Evolutionary conservation across 2,888 invertebrate species (phyloP).

Genomic region (Schrankia costaestrigalis): DNA sequence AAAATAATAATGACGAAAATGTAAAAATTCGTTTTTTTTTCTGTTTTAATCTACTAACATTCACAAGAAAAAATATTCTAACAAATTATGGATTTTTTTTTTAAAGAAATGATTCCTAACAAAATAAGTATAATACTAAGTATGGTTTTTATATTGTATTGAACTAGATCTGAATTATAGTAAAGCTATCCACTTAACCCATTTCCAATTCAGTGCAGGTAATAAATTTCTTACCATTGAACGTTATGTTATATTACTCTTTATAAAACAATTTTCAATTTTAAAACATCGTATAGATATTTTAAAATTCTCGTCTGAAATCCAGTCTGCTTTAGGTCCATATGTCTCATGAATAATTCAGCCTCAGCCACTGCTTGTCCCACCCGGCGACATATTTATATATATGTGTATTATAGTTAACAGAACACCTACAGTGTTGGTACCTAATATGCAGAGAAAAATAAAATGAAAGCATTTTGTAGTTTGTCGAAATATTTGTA

Average conservation of each 20-base stretch:
- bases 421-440: slow-evolving; percentile 29
- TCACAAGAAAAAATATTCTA: no score
- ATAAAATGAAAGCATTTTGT: no score
- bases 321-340: slow-evolving; percentile 78
- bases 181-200: not conserved
- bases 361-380: slow-evolving; percentile 61
- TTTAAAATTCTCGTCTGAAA: slow-evolving; percentile 77
- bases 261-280: slow-evolving; percentile 69
- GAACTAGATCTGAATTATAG: no score
- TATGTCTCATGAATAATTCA: slow-evolving; percentile 80
- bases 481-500: no score
- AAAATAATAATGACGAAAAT: no score
- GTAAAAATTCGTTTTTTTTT: no score
- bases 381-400: slow-evolving; percentile 59
- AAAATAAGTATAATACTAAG: no score
- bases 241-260: slow-evolving; percentile 46
- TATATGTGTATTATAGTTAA: slow-evolving; percentile 36
- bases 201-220: slow-evolving; percentile 22
- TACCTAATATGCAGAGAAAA: no score
- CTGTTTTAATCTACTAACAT: no score
- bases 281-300: slow-evolving; percentile 68
- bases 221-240: slow-evolving; percentile 28
- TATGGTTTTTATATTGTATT: no score
- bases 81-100: no score
- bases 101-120: no score